Percentiles rank a stretch among this genome's conserved stretches.
phyloP scores from a whole-genome alignment of 1,140 invertebrate genomes.

The Parapsyche elsis region DNA sequence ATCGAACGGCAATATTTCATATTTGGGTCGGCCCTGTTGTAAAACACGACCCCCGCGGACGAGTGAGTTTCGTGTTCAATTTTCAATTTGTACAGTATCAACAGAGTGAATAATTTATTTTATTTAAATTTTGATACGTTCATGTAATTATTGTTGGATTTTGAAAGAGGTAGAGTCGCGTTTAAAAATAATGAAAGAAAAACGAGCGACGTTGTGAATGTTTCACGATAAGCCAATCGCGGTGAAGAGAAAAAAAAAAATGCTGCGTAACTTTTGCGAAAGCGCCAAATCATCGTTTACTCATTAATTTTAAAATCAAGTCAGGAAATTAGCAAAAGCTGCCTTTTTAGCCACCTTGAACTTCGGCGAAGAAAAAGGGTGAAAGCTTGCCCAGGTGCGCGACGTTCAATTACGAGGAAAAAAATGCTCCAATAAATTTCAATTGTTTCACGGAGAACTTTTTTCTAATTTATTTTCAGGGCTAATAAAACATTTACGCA shows the following conservation, averaged over 20 bases:
- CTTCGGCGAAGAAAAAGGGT: too few species aligned
- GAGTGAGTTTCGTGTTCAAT: neutral
- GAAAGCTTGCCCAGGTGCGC: neutral
- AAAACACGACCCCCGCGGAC: conserved; percentile 1
- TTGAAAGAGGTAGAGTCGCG: neutral
- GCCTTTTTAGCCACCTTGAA: too few species aligned
- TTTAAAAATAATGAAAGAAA: neutral
- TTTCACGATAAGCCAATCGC: conserved; percentile 16
- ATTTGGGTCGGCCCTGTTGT: neutral
- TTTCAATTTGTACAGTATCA: too few species aligned
- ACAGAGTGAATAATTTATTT: too few species aligned
- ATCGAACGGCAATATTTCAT: conserved; percentile 23
- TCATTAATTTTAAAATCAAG: conserved; percentile 20
- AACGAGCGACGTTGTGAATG: neutral
- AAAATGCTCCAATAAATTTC: too few species aligned
- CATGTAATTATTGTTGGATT: too few species aligned
- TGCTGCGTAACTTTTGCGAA: neutral
- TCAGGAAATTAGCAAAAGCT: conserved; percentile 10
- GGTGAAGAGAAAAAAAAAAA: neutral
- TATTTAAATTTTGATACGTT: too few species aligned
- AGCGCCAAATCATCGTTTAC: conserved; percentile 19
- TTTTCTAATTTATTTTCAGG: too few species aligned
- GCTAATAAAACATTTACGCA: too few species aligned
- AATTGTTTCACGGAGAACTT: too few species aligned
- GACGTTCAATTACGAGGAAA: conserved; percentile 13